phyloP scores from a whole-genome alignment of 2,113 vertebrate species.

The Antigone vipio region DNA sequence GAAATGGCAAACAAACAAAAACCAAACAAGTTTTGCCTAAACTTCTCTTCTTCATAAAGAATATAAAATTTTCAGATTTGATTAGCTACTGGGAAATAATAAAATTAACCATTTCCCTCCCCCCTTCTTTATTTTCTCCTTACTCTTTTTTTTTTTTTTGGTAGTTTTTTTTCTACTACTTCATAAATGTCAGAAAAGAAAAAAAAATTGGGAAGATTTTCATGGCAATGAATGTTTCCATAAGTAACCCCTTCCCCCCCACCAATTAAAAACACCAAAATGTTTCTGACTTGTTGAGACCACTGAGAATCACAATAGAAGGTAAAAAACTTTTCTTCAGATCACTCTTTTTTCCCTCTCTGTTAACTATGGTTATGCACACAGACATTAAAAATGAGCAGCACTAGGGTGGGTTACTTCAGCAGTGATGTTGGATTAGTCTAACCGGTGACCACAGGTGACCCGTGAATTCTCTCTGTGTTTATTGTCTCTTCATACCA shows the following conservation, averaged over 20 bases:
- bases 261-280: not conserved
- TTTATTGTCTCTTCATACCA: not conserved
- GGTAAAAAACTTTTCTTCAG: not conserved
- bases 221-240: not conserved
- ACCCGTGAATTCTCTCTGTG: not conserved
- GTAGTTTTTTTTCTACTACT: not conserved
- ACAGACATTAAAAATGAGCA: not conserved
- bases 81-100: not conserved
- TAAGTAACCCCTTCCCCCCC: rapidly evolving
- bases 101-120: not conserved
- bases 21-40: not conserved
- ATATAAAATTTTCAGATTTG: not conserved
- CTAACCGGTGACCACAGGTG: not conserved
- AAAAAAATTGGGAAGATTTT: not conserved
- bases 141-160: not conserved
- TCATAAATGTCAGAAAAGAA: not conserved
- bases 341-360: not conserved
- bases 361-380: not conserved
- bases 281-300: not conserved
- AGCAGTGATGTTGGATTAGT: not conserved
- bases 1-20: not conserved
- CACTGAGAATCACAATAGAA: not conserved
- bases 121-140: not conserved
- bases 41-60: not conserved
- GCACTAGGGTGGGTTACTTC: not conserved